Conservation (phyloP, 1,140 invertebrate species). For the Marisa cornuarietis region DNA sequence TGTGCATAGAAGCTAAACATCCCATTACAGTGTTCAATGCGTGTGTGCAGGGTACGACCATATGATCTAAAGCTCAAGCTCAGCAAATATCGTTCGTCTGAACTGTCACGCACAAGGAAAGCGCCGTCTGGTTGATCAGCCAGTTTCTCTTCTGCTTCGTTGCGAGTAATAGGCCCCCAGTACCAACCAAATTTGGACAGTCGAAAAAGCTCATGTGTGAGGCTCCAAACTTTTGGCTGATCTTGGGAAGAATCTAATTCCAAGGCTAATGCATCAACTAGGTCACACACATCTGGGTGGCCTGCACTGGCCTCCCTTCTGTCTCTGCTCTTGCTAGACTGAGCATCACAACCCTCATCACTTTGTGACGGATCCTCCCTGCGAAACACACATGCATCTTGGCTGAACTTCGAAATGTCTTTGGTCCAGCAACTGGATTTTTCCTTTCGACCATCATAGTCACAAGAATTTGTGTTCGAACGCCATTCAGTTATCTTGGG, state of each 20-base stretch:
- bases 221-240: slow-evolving; percentile 58
- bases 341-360: slow-evolving; percentile 19
- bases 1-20: slow-evolving; percentile 76
- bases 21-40: slow-evolving; percentile 76
- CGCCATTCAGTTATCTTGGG: slow-evolving; percentile 52
- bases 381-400: slow-evolving; percentile 19
- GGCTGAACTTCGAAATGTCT: slow-evolving; percentile 57
- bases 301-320: slow-evolving; percentile 7
- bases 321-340: slow-evolving; percentile 14
- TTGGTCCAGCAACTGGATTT: slow-evolving; percentile 54
- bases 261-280: background rate
- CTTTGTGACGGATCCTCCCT: slow-evolving; percentile 8
- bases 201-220: slow-evolving; percentile 71
- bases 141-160: slow-evolving; percentile 74
- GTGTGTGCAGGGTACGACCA: slow-evolving; percentile 77
- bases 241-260: slow-evolving; percentile 6
- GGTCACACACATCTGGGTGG: slow-evolving; percentile 2
- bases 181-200: slow-evolving; percentile 75
- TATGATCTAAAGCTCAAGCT: slow-evolving; percentile 80
- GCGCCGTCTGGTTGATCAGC: slow-evolving; percentile 79
- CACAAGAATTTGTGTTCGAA: slow-evolving; percentile 48
- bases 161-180: slow-evolving; percentile 74
- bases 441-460: slow-evolving; percentile 44
- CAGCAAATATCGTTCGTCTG: slow-evolving; percentile 76
- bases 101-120: slow-evolving; percentile 81